A percentile compares a stretch with the other conserved stretches of the same genome.
Evolutionary conservation across 2,797 vertebrate genomes (phyloP).

Genomic region (Spinibarbus caldwelli): DNA sequence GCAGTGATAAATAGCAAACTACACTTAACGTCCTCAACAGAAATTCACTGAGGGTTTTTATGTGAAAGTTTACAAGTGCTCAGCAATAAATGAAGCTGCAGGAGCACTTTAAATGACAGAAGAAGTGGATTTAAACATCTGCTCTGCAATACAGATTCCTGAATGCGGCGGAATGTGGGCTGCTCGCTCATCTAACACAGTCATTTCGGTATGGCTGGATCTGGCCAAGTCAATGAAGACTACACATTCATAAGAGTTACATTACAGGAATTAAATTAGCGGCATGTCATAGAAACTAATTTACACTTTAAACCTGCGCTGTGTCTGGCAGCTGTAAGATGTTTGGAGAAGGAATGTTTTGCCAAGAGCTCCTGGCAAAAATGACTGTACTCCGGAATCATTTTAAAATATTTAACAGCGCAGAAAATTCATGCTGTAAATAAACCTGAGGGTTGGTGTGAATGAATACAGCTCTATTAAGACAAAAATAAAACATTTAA

Average conservation of each 20-base stretch:
- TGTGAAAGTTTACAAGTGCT: conserved; percentile 80
- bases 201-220: conserved; percentile 62
- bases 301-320: conserved; percentile 56
- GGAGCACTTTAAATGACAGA: conserved; percentile 82
- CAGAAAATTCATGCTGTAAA: conserved; percentile 27
- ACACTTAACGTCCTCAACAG: conserved; percentile 78
- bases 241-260: conserved; percentile 58
- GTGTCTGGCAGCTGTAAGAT: conserved; percentile 55
- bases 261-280: conserved; percentile 61
- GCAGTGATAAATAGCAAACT: conserved; percentile 80
- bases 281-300: conserved; percentile 50
- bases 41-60: conserved; percentile 66
- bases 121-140: conserved; percentile 78
- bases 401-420: conserved; percentile 37
- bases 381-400: conserved; percentile 22
- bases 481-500: not conserved
- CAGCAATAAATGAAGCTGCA: conserved; percentile 78
- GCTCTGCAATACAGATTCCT: conserved; percentile 64
- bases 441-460: conserved; percentile 19
- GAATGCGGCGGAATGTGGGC: conserved; percentile 60
- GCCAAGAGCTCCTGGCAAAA: conserved; percentile 37
- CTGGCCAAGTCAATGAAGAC: conserved; percentile 58
- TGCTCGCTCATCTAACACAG: conserved; percentile 54
- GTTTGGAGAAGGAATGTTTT: conserved; percentile 44
- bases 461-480: conserved; percentile 21